Evolutionary conservation across 1,140 invertebrate species (phyloP).

Genomic region (Pseudobourletiella spinata): DNA sequence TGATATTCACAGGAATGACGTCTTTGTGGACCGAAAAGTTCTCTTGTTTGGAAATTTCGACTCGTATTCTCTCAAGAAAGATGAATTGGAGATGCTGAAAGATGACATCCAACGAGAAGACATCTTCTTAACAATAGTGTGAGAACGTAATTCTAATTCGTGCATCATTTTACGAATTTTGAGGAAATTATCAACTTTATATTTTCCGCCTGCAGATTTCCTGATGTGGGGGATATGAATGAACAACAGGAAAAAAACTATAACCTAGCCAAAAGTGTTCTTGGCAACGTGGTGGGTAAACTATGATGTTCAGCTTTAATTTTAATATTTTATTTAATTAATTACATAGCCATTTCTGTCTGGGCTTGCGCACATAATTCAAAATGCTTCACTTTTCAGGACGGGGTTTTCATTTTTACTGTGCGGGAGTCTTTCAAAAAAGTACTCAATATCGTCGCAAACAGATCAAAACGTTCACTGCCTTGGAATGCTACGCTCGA

Average conservation of each 20-base stretch:
- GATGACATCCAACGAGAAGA: not conserved
- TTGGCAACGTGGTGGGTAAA: not conserved
- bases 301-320: not conserved
- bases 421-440: not conserved
- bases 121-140: not conserved
- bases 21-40: not conserved
- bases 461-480: not conserved
- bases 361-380: no score
- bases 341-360: no score
- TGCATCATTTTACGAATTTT: not conserved
- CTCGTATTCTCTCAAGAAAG: not conserved
- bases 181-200: not conserved
- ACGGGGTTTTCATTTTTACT: not conserved
- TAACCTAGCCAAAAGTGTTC: not conserved
- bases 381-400: not conserved
- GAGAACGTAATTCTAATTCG: not conserved
- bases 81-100: not conserved
- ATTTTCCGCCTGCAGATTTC: not conserved
- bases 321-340: not conserved
- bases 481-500: slow-evolving; percentile 24
- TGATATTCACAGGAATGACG: not conserved
- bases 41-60: not conserved
- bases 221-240: not conserved
- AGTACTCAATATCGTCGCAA: slow-evolving; percentile 3
- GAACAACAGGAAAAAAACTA: not conserved